phyloP scores from a whole-genome alignment of 2,113 vertebrate genomes.

The Atractosteus spatula region DNA sequence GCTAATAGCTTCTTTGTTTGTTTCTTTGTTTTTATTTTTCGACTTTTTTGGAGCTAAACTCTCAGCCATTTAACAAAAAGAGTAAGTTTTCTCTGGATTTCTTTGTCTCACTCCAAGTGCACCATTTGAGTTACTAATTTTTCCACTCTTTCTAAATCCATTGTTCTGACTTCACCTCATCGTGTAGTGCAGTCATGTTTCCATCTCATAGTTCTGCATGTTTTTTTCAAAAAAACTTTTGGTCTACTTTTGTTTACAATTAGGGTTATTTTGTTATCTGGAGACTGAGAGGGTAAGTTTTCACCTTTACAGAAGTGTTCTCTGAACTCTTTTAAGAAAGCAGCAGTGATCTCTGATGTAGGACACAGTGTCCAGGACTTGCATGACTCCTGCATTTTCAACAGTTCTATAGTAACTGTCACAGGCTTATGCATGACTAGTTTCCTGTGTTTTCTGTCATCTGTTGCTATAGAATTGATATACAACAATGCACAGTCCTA shows the following conservation, averaged over 20 bases:
- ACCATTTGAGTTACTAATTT: slow-evolving; percentile 14
- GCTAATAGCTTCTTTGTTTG: slow-evolving; percentile 66
- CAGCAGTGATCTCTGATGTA: too few relatives aligned
- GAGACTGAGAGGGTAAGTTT: neutral
- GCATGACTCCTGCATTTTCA: too few relatives aligned
- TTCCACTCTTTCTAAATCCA: slow-evolving; percentile 14
- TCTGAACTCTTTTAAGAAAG: neutral
- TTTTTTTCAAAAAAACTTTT: neutral
- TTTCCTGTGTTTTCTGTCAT: too few relatives aligned
- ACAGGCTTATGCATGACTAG: too few relatives aligned
- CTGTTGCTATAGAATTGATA: too few relatives aligned
- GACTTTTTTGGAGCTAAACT: slow-evolving; percentile 66
- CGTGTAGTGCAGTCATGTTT: slow-evolving; percentile 11
- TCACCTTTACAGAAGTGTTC: neutral
- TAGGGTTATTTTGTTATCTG: neutral
- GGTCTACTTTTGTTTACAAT: neutral
- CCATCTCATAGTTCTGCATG: neutral
- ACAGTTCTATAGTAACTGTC: too few relatives aligned
- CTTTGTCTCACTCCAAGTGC: slow-evolving; percentile 28
- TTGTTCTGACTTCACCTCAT: neutral
- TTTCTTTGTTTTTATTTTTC: slow-evolving; percentile 45
- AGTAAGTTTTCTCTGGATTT: slow-evolving; percentile 64
- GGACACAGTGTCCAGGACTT: too few relatives aligned
- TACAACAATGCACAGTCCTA: too few relatives aligned
- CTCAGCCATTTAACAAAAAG: slow-evolving; percentile 67